A percentile compares a stretch with the other conserved stretches of the same genome.
phyloP scores from a whole-genome alignment of 2,113 vertebrate species.

The Marmota flaviventris region DNA sequence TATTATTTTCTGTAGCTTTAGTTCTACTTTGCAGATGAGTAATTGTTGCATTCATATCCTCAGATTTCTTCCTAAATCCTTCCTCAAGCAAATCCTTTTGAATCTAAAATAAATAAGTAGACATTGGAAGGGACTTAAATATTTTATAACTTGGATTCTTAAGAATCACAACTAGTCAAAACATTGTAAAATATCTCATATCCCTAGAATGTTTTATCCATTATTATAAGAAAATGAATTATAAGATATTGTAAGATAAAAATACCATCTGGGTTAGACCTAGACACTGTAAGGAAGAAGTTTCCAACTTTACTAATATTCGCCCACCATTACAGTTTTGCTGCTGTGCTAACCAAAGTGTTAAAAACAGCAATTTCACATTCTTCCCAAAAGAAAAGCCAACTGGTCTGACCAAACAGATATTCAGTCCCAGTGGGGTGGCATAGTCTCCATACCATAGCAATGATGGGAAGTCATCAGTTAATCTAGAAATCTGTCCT shows the following conservation, averaged over 20 bases:
- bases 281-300: neutral
- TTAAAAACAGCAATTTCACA: neutral
- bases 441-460: neutral
- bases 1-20: fast-evolving
- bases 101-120: neutral
- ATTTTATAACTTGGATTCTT: neutral
- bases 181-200: neutral
- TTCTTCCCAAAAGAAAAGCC: neutral
- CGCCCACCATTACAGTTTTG: neutral
- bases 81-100: constrained; percentile 5
- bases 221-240: neutral
- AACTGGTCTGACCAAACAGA: neutral
- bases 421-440: neutral
- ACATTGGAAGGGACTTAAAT: neutral
- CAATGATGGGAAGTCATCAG: no score
- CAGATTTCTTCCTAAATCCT: constrained; percentile 36
- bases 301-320: neutral
- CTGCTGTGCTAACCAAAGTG: neutral
- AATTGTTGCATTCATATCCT: neutral
- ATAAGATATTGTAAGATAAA: neutral
- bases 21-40: neutral
- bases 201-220: neutral
- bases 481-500: neutral
- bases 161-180: neutral
- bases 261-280: neutral